These are phyloP conservation scores for Philopedon plagiatum DNA, from an alignment of 2,888 invertebrate species.

Conservation along the genomic window DNA sequence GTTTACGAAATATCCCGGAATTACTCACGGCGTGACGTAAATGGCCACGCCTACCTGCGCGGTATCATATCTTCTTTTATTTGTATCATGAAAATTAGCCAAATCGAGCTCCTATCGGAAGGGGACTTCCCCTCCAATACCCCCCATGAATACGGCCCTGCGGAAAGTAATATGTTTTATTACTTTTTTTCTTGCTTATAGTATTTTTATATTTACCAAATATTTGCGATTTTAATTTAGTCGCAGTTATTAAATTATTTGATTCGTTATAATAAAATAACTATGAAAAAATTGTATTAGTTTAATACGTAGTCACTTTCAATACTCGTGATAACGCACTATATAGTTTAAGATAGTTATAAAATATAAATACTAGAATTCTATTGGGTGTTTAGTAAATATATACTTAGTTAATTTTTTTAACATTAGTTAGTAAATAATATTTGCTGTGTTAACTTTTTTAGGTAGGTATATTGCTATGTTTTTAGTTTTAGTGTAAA, in stretches of 20 bases:
- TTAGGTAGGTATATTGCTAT: constrained; percentile 13
- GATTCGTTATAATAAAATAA: background rate
- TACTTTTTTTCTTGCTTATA: background rate
- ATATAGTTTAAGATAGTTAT: background rate
- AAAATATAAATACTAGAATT: background rate
- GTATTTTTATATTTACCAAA: background rate
- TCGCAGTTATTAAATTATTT: background rate
- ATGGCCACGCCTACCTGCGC: too few relatives aligned
- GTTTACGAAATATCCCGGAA: too few relatives aligned
- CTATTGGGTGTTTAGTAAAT: background rate
- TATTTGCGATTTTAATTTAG: background rate
- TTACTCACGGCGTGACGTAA: too few relatives aligned
- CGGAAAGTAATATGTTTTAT: too few relatives aligned
- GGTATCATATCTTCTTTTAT: too few relatives aligned
- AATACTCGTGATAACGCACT: background rate
- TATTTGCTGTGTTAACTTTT: constrained; percentile 23
- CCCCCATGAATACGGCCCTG: too few relatives aligned
- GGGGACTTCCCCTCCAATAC: too few relatives aligned
- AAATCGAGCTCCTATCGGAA: too few relatives aligned
- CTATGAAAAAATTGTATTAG: background rate
- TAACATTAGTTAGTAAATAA: background rate
- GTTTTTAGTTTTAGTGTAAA: constrained; percentile 4
- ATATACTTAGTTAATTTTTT: constrained; percentile 15
- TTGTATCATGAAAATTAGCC: too few relatives aligned
- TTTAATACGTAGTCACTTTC: background rate